Evolutionary conservation across 1,140 invertebrate genomes (phyloP).

Genomic region (Magallana angulata): DNA sequence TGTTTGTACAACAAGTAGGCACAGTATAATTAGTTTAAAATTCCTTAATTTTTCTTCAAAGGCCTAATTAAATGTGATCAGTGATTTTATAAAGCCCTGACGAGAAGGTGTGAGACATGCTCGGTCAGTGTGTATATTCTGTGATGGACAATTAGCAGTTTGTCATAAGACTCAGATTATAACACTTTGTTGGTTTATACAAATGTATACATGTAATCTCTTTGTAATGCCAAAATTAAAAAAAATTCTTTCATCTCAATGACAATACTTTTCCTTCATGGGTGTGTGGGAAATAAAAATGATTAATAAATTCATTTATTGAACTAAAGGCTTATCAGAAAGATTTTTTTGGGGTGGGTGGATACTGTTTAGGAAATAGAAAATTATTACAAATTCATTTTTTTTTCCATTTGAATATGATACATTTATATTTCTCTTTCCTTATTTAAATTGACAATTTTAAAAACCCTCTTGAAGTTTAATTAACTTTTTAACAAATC

Average conservation of each 20-base stretch:
- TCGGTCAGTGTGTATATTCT: neutral
- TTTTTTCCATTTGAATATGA: too few species aligned
- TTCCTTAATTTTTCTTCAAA: slow-evolving; percentile 36
- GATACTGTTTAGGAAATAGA: too few species aligned
- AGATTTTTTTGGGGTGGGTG: too few species aligned
- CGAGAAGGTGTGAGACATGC: neutral
- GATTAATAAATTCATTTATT: too few species aligned
- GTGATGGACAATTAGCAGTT: slow-evolving; percentile 19
- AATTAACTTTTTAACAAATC: too few species aligned
- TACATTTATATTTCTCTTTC: too few species aligned
- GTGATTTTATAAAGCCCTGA: neutral
- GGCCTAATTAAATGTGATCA: slow-evolving; percentile 21
- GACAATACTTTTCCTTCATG: neutral
- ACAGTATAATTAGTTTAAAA: slow-evolving; percentile 35
- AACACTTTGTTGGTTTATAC: neutral
- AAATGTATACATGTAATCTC: neutral
- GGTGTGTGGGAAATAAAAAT: neutral
- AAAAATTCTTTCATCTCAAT: neutral
- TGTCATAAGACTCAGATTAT: slow-evolving; percentile 7
- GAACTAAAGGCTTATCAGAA: too few species aligned
- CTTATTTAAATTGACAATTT: too few species aligned
- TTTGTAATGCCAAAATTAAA: neutral
- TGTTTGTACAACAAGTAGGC: slow-evolving; percentile 27
- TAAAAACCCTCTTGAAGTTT: too few species aligned
- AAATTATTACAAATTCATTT: too few species aligned